Evolutionary conservation across 2,888 invertebrate genomes (phyloP), one percentile per base, ranked within the genome.

Genomic region (Scaptomyza cyrtandrae): DNA sequence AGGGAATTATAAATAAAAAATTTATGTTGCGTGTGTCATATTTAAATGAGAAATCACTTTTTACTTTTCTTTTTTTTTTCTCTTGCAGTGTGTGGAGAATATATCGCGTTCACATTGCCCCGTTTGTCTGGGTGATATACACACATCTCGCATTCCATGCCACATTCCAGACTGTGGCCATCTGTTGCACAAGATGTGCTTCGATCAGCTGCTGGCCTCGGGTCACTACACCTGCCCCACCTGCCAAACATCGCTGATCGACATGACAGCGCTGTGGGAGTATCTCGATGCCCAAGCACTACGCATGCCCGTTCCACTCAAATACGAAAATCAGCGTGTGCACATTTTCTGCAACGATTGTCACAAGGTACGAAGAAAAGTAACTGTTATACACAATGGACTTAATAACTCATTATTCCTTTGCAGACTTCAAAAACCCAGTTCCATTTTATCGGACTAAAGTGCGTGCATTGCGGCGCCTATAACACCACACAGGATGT

Each of bases 151-250:
- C 71, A 96, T 96, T 90, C 96, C 96, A 54, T 96, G 97, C 92
- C 97, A 97, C 93, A 97, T 98, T 92, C 97, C 97, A 6, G 95
- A 95, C 90, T 98, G 98, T 92, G 97, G 97, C 0, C 98, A 98
- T 93, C 93, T 97, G 78, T 93, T 98, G 86, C 98, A 98, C 92
- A 94, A 96, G 83, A 96, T 95, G 39, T 97, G 97, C 92, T 97
- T 96, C 91, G 96, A 96, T 90, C 95, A 96, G 90, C 92, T 97
- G 63, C 85, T 92, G 24, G 90, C 89, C 35, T 94, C 96, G 0
- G 97, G 97, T 0, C 96, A 96, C 92, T 98, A 97, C 90, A 96
- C 97, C 29, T 98, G 98, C 90, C 98, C 98, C 41, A 95, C 96
- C 11, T 98, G 98, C 92, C 96, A 96, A 92, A 96, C 96, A 43